These are phyloP conservation scores for Bergia puertoricense DNA, from an alignment of 92 coral and sea anemone genomes.

Conservation along the genomic window DNA sequence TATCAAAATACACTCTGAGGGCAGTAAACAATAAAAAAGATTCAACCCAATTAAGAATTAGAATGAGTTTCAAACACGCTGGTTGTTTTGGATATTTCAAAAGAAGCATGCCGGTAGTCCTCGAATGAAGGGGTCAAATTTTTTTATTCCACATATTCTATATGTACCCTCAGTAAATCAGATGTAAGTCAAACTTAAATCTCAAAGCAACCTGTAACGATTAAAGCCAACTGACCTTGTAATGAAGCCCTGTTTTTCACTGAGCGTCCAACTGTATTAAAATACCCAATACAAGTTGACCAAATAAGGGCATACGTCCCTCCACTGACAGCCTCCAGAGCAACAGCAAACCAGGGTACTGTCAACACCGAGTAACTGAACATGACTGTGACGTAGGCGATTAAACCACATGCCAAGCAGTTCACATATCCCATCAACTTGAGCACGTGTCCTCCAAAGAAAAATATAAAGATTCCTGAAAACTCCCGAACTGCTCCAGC, in stretches of 20 bases:
- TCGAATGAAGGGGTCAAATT: no score
- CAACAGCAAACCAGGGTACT: slow-evolving; percentile 88
- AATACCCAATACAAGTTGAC: slow-evolving; percentile 85
- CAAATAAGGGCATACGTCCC: slow-evolving; percentile 90
- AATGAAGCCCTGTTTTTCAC: slow-evolving; percentile 35
- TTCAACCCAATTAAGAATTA: no score
- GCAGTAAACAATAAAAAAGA: no score
- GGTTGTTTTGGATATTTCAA: no score
- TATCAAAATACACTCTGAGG: no score
- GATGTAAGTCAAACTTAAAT: not conserved
- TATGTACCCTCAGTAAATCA: not conserved
- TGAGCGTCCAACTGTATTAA: slow-evolving; percentile 64
- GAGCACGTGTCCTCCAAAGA: slow-evolving; percentile 65
- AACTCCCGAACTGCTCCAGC: slow-evolving; percentile 90
- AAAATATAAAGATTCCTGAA: slow-evolving; percentile 78
- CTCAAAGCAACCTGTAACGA: no score
- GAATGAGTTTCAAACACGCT: no score
- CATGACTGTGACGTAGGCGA: slow-evolving; percentile 75
- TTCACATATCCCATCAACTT: slow-evolving; percentile 76
- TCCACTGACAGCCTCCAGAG: slow-evolving; percentile 85
- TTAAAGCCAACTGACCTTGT: slow-evolving; percentile 19
- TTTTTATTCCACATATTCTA: no score
- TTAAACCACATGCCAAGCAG: slow-evolving; percentile 75
- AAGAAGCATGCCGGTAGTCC: no score
- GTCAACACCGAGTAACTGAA: slow-evolving; percentile 71